Percentiles rank a stretch among this genome's conserved stretches.
Evolutionary conservation across 2,797 vertebrate genomes (phyloP).

Genomic region (Buphagus erythrorhynchus): DNA sequence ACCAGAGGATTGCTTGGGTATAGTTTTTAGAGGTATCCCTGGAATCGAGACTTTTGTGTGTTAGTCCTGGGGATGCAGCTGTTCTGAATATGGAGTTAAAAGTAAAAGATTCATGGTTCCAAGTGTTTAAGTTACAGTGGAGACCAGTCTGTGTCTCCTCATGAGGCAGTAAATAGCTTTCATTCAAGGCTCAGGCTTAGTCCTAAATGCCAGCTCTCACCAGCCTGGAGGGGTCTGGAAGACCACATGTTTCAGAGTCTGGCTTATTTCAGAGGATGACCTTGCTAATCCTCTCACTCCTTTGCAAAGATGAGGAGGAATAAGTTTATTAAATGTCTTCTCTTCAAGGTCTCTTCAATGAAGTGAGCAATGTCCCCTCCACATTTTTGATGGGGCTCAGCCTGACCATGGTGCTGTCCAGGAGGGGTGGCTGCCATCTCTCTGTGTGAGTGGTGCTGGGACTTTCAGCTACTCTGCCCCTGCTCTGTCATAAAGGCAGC

Average conservation of each 20-base stretch:
- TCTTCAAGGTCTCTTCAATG: background rate
- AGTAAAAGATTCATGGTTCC: background rate
- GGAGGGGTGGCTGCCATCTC: background rate
- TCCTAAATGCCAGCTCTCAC: background rate
- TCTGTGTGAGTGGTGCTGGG: accelerated
- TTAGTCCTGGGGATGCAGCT: background rate
- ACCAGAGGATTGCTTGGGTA: background rate
- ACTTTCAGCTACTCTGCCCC: background rate
- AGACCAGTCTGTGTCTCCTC: background rate
- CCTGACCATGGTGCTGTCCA: background rate
- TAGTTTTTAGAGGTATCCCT: background rate
- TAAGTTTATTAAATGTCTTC: background rate
- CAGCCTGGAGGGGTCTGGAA: background rate
- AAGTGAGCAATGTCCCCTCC: background rate
- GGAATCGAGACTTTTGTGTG: background rate
- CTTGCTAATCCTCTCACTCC: background rate
- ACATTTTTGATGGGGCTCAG: accelerated
- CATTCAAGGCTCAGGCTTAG: background rate
- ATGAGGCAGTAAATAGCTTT: background rate
- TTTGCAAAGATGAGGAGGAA: background rate
- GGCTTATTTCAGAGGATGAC: background rate
- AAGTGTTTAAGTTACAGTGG: background rate
- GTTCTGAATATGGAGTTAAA: background rate
- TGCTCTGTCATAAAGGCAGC: background rate
- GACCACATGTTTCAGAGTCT: background rate